Conservation (phyloP, 1,140 invertebrate species). For the Caenorhabditis inopinata region DNA sequence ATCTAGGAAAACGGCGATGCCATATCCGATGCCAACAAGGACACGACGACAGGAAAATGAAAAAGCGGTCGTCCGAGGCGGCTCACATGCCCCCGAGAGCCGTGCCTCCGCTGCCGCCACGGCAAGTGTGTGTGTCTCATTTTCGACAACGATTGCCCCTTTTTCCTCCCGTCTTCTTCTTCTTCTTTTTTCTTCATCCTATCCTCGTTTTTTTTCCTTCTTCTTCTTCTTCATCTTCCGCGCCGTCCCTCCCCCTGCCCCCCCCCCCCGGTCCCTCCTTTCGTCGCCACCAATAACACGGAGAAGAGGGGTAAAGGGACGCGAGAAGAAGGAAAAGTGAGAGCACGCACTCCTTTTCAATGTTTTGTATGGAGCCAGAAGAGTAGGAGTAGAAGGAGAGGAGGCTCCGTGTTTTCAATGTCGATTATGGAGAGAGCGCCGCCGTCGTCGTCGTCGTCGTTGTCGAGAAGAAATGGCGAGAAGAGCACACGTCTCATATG, state of each 20-base stretch:
- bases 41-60: neutral
- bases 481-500: too few relatives aligned
- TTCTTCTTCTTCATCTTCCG: neutral
- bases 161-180: neutral
- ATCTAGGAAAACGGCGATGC: neutral
- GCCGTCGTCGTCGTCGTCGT: too few relatives aligned
- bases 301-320: neutral
- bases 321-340: neutral
- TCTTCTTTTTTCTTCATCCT: neutral
- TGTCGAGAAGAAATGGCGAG: too few relatives aligned
- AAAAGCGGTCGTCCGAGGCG: neutral
- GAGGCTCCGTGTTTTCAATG: too few relatives aligned
- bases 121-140: constrained; percentile 33
- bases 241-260: neutral
- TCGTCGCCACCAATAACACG: neutral
- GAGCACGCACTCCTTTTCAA: neutral
- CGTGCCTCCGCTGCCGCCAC: neutral
- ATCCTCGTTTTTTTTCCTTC: neutral
- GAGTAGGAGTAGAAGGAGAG: too few relatives aligned
- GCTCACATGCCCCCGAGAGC: constrained; percentile 16
- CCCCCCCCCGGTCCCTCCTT: neutral
- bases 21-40: neutral
- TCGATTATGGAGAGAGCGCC: too few relatives aligned
- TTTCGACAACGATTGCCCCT: constrained; percentile 28
- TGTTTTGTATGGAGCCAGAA: neutral